phyloP scores from a whole-genome alignment of 2,113 vertebrate genomes.

The Forbesichthys papilliferus region DNA sequence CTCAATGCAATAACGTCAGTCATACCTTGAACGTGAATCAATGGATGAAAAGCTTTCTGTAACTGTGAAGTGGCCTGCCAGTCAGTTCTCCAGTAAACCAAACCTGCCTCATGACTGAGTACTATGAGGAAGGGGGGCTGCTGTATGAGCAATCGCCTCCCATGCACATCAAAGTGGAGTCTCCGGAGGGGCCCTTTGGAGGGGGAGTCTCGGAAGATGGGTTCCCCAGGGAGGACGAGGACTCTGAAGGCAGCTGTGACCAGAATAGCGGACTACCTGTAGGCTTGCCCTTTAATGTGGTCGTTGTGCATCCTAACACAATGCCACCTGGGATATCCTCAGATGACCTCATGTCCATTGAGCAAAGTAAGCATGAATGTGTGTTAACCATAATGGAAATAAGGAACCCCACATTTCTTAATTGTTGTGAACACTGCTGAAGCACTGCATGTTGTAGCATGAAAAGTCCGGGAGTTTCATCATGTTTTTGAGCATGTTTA shows the following conservation, averaged over 20 bases:
- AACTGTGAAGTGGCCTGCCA: slow-evolving; percentile 64
- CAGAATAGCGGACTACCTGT: slow-evolving; percentile 68
- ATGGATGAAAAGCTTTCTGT: slow-evolving; percentile 63
- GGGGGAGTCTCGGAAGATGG: slow-evolving; percentile 78
- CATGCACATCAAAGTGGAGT: slow-evolving; percentile 85
- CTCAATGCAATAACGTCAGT: slow-evolving; percentile 4
- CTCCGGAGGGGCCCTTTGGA: slow-evolving; percentile 79
- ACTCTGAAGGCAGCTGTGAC: slow-evolving; percentile 79
- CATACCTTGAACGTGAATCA: slow-evolving; percentile 36
- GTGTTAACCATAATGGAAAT: neutral
- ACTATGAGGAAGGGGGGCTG: slow-evolving; percentile 83
- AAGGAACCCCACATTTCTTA: neutral
- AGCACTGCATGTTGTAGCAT: too few species aligned
- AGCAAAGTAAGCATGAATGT: slow-evolving; percentile 73
- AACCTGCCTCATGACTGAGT: slow-evolving; percentile 81
- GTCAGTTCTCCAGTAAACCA: slow-evolving; percentile 70
- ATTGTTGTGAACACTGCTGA: neutral
- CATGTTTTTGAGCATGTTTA: too few species aligned
- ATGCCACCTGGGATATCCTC: slow-evolving; percentile 78
- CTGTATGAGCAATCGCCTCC: slow-evolving; percentile 83
- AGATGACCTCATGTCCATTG: slow-evolving; percentile 75
- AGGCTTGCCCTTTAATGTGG: slow-evolving; percentile 81
- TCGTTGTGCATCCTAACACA: slow-evolving; percentile 81
- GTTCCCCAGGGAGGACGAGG: slow-evolving; percentile 79
- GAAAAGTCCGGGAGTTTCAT: too few species aligned